A percentile compares a stretch with the other conserved stretches of the same genome.
Conservation (phyloP, 2,113 vertebrate genomes). For the Microcebus ravelobensis region DNA sequence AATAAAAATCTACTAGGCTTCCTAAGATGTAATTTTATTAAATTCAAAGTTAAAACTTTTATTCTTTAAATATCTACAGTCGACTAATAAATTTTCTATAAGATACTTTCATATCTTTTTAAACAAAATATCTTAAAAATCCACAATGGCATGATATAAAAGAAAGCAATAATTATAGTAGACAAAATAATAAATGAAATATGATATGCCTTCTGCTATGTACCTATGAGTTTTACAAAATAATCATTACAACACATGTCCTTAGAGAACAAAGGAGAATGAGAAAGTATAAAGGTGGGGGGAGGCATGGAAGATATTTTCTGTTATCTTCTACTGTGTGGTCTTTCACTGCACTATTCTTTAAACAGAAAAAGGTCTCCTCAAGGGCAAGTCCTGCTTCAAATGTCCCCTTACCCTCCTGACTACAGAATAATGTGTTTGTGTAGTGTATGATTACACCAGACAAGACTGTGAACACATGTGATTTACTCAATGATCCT, state of each 20-base stretch:
- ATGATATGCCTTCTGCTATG: slow-evolving; percentile 60
- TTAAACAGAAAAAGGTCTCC: slow-evolving; percentile 75
- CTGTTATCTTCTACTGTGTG: slow-evolving; percentile 74
- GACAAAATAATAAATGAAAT: slow-evolving; percentile 77
- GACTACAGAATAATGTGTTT: slow-evolving; percentile 76
- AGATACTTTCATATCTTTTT: slow-evolving; percentile 63
- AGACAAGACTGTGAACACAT: slow-evolving; percentile 75
- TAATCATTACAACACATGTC: slow-evolving; percentile 61
- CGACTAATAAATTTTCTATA: slow-evolving; percentile 62
- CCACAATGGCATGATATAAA: slow-evolving; percentile 52
- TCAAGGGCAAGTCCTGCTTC: slow-evolving; percentile 67
- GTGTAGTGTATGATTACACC: slow-evolving; percentile 76
- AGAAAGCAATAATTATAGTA: slow-evolving; percentile 66
- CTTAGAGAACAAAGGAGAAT: slow-evolving; percentile 67
- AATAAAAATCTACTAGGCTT: slow-evolving; percentile 29
- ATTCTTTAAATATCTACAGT: slow-evolving; percentile 34
- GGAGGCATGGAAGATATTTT: slow-evolving; percentile 61
- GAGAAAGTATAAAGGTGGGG: slow-evolving; percentile 16
- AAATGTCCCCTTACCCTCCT: slow-evolving; percentile 59
- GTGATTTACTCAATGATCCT: slow-evolving; percentile 81
- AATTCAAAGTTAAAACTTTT: slow-evolving; percentile 61
- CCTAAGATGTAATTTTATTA: slow-evolving; percentile 51
- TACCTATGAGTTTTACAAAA: slow-evolving; percentile 61
- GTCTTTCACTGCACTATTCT: slow-evolving; percentile 58
- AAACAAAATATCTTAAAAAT: slow-evolving; percentile 67